Conservation (phyloP, 92 coral and sea anemone genomes). For the Palythoa heliodiscus region DNA sequence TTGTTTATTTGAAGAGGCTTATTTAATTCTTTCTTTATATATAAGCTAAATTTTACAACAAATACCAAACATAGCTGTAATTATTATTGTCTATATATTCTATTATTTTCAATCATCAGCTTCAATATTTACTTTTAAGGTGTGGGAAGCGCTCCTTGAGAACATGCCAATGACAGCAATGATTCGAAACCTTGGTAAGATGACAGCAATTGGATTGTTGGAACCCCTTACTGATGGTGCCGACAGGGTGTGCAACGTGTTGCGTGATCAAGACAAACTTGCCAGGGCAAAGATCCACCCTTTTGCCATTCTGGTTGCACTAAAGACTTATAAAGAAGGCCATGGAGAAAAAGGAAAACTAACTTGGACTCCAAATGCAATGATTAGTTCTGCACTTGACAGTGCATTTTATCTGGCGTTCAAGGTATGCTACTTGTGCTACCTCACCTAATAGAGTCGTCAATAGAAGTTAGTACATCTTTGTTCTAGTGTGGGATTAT, state of each 20-base stretch:
- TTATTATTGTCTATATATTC: no score
- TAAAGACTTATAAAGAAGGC: slow-evolving; percentile 82
- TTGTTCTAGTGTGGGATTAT: no score
- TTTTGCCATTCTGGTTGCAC: slow-evolving; percentile 77
- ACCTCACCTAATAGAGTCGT: no score
- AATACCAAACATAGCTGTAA: no score
- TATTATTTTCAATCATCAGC: no score
- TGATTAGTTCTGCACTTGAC: slow-evolving; percentile 78
- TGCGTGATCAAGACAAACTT: slow-evolving; percentile 53
- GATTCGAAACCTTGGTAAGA: slow-evolving; percentile 95
- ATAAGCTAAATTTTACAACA: no score
- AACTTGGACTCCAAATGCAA: slow-evolving; percentile 73
- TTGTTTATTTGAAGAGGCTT: no score
- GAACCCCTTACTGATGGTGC: slow-evolving; percentile 65
- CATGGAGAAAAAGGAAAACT: slow-evolving; percentile 93
- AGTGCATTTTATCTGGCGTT: slow-evolving; percentile 88
- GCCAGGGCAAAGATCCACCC: slow-evolving; percentile 91
- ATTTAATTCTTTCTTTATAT: no score
- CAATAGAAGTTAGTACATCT: no score
- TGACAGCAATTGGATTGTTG: slow-evolving; percentile 81
- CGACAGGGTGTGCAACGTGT: slow-evolving; percentile 54
- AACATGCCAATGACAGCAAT: slow-evolving; percentile 99
- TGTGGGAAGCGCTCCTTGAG: slow-evolving; percentile 86
- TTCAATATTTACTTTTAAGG: slow-evolving; percentile 40
- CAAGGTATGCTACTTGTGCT: slow-evolving; percentile 58